Conservation (phyloP, 1,140 invertebrate genomes). For the Oreohelix idahoensis region DNA sequence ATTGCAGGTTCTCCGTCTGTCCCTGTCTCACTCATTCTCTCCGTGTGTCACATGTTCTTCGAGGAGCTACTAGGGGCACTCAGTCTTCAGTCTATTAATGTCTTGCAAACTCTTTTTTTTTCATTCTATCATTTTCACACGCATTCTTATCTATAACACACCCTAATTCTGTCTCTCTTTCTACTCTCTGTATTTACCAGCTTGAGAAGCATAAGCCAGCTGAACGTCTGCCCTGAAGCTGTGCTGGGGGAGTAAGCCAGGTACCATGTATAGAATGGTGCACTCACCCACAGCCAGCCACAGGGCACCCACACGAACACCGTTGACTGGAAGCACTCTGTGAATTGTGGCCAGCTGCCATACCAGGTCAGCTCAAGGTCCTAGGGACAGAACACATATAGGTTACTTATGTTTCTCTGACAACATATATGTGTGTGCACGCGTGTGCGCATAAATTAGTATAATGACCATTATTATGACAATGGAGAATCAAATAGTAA, state of each 20-base stretch:
- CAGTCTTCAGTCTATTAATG: too few species aligned
- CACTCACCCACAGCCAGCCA: constrained; percentile 86
- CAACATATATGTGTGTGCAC: neutral
- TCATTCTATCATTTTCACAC: too few species aligned
- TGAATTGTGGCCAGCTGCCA: constrained; percentile 61
- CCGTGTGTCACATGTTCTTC: too few species aligned
- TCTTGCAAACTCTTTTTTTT: too few species aligned
- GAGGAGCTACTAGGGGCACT: too few species aligned
- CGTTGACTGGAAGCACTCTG: constrained; percentile 75
- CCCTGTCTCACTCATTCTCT: too few species aligned
- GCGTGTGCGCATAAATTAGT: neutral
- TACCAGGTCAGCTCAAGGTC: constrained; percentile 46
- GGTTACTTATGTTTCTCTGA: neutral
- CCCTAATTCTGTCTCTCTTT: too few species aligned
- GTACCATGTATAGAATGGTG: constrained; percentile 81
- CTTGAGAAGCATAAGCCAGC: constrained; percentile 6
- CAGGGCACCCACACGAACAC: constrained; percentile 90
- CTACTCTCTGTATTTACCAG: constrained; percentile 33
- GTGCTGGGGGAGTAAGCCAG: constrained; percentile 69
- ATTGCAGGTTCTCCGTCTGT: too few species aligned
- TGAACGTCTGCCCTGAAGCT: neutral
- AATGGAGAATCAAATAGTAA: too few species aligned
- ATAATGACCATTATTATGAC: neutral
- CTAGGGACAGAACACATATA: neutral
- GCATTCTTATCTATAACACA: too few species aligned